Percentiles rank a stretch among this genome's conserved stretches.
Conservation (phyloP, 2,888 invertebrate genomes). For the Autographa pulchrina region DNA sequence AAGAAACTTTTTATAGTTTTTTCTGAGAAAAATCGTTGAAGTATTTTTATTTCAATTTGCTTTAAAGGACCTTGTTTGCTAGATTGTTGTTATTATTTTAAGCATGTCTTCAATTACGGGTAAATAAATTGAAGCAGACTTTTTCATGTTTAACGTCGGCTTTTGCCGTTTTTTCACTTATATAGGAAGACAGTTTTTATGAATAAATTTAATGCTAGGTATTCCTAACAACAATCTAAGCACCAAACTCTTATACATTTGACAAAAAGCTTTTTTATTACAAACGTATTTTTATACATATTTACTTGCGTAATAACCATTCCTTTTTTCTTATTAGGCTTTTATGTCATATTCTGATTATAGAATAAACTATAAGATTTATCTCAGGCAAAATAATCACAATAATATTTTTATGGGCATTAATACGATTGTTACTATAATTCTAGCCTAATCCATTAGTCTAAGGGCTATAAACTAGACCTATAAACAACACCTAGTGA, state of each 20-base stretch:
- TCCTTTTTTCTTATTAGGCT: background rate
- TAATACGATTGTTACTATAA: slow-evolving; percentile 5
- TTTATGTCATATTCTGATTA: background rate
- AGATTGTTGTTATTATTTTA: background rate
- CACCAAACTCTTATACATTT: background rate
- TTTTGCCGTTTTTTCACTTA: background rate
- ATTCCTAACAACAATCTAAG: background rate
- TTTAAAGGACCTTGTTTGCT: background rate
- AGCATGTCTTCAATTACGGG: background rate
- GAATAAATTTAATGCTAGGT: background rate
- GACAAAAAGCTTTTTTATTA: no score
- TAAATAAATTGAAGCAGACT: background rate
- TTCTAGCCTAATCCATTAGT: slow-evolving; percentile 14
- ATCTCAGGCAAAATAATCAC: background rate
- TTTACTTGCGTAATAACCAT: background rate
- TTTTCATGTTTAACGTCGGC: background rate
- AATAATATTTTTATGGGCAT: background rate
- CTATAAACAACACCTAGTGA: background rate
- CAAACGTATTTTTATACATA: no score
- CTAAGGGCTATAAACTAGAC: slow-evolving; percentile 3
- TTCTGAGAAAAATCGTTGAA: background rate
- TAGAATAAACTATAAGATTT: background rate
- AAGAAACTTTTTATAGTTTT: background rate
- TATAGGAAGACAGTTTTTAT: background rate
- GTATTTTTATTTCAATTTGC: background rate